A percentile compares a stretch with the other conserved stretches of the same genome.
Conservation (phyloP, 2,888 invertebrate genomes). For the Lacanobia oleracea region DNA sequence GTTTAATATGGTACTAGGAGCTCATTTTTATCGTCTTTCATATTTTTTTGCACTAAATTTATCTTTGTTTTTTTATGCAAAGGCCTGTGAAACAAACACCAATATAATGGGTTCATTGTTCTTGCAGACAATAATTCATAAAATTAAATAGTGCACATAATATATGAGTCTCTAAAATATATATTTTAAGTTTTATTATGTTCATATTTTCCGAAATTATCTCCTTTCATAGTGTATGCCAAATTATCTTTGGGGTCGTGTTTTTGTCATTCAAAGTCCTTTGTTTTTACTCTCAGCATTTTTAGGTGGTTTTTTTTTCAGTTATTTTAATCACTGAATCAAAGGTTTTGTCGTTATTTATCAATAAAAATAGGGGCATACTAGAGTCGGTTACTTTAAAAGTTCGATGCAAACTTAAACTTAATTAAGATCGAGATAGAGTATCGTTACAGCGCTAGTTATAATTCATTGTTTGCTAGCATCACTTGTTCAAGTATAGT, state of each 20-base stretch:
- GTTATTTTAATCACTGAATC: no score
- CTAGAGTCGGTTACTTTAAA: no score
- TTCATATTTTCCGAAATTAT: conserved; percentile 6
- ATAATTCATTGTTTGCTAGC: no score
- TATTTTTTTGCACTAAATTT: background rate
- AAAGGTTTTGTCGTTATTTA: no score
- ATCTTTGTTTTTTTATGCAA: background rate
- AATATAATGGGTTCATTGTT: conserved; percentile 1
- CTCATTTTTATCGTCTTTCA: no score
- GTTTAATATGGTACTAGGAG: background rate
- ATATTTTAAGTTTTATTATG: no score
- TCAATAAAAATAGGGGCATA: no score
- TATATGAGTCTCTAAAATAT: background rate
- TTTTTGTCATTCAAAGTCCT: conserved; percentile 37
- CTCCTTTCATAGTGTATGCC: conserved; percentile 10
- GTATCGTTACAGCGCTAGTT: no score
- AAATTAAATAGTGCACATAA: background rate
- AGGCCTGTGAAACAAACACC: background rate
- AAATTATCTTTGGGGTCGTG: conserved; percentile 2
- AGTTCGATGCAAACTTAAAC: no score
- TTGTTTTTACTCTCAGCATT: conserved; percentile 38
- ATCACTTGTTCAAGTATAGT: no score
- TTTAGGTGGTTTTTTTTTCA: background rate
- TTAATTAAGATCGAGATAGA: no score
- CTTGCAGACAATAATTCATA: conserved; percentile 16